Percentiles rank a stretch among this genome's conserved stretches.
These are phyloP conservation scores for Argyrosomus regius DNA, from an alignment of 2,797 vertebrate species.

Conservation along the genomic window DNA sequence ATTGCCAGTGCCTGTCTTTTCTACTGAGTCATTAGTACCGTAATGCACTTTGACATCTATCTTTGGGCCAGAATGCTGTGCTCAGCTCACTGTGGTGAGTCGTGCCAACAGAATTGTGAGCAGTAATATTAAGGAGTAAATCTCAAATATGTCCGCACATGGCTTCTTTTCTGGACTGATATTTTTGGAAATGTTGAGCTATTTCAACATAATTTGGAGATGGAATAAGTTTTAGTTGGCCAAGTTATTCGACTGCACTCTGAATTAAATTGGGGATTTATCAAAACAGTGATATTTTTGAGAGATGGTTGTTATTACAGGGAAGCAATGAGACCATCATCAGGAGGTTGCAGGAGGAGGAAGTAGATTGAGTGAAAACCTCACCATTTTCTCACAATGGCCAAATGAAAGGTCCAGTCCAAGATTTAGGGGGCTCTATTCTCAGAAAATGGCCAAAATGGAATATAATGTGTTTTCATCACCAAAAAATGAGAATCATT, in stretches of 20 bases:
- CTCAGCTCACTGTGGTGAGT: slow-evolving; percentile 69
- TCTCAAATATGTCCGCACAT: slow-evolving; percentile 6
- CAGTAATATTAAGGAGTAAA: slow-evolving; percentile 20
- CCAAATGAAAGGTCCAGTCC: background rate
- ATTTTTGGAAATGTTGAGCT: slow-evolving; percentile 3
- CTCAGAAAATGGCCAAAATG: too few species aligned
- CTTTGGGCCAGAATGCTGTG: slow-evolving; percentile 72
- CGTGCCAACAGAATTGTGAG: slow-evolving; percentile 43
- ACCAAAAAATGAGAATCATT: too few species aligned
- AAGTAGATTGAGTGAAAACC: background rate
- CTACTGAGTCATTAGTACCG: slow-evolving; percentile 73
- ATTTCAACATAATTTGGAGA: background rate
- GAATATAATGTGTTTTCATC: too few species aligned
- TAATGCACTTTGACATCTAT: slow-evolving; percentile 76
- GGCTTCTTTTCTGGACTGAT: background rate
- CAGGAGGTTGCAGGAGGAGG: background rate
- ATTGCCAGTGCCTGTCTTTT: slow-evolving; percentile 74
- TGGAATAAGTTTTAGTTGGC: slow-evolving; percentile 1
- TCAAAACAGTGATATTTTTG: background rate
- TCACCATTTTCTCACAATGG: background rate
- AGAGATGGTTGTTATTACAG: background rate
- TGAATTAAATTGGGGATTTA: background rate
- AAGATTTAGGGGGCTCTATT: too few species aligned
- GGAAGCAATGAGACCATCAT: background rate
- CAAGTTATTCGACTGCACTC: background rate